Evolutionary conservation across 2,888 invertebrate species (phyloP).

Genomic region (Dryococelus australis): DNA sequence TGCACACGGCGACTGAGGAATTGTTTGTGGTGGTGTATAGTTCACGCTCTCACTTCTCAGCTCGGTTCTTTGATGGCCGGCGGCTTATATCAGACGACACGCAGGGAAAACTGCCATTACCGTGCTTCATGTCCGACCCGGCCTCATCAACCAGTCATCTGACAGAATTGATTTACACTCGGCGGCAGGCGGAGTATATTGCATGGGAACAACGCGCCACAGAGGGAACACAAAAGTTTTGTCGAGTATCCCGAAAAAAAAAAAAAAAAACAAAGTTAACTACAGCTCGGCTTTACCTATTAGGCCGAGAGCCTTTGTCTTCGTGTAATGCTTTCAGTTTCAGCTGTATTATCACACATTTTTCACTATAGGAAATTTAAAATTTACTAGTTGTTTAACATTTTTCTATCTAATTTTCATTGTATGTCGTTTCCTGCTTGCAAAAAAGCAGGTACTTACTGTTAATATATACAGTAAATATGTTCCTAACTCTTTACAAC

Average conservation of each 20-base stretch:
- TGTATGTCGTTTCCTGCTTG: too few relatives aligned
- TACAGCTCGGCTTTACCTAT: neutral
- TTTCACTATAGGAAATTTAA: neutral
- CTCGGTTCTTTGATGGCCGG: neutral
- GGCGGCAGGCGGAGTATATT: neutral
- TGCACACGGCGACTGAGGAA: neutral
- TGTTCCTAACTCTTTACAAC: too few relatives aligned
- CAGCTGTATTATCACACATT: neutral
- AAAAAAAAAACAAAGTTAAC: neutral
- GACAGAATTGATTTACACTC: slow-evolving; percentile 42
- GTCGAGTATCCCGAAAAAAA: neutral
- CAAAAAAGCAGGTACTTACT: too few relatives aligned
- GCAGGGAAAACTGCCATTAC: slow-evolving; percentile 20
- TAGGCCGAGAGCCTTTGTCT: neutral
- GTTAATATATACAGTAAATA: too few relatives aligned
- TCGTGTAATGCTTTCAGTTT: too few relatives aligned
- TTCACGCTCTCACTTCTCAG: neutral
- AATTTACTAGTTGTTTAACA: too few relatives aligned
- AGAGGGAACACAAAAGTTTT: too few relatives aligned
- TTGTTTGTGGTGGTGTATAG: neutral
- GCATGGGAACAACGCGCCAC: neutral
- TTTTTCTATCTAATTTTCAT: too few relatives aligned
- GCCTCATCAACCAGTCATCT: slow-evolving; percentile 39
- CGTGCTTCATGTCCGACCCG: slow-evolving; percentile 9
- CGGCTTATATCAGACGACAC: slow-evolving; percentile 32